phyloP scores from a whole-genome alignment of 2,888 invertebrate genomes.

The Lasioglossum calceatum region DNA sequence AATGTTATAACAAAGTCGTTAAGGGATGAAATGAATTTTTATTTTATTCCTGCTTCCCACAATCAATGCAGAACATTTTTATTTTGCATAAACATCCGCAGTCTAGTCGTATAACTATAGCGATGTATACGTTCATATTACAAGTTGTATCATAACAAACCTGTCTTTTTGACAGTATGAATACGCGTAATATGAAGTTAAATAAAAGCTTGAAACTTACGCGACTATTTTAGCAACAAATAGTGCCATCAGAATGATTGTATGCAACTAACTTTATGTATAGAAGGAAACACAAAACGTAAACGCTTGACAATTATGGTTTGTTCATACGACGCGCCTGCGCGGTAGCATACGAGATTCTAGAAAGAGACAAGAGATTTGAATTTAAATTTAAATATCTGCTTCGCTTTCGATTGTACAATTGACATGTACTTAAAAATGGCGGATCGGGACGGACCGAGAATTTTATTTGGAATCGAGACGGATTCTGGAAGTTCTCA shows the following conservation, averaged over 20 bases:
- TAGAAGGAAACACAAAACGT: neutral
- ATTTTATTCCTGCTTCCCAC: no score
- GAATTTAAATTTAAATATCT: neutral
- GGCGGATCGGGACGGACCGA: no score
- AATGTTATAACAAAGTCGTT: no score
- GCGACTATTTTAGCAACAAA: neutral
- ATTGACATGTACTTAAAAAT: neutral
- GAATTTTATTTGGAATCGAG: no score
- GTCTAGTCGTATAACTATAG: conserved; percentile 10
- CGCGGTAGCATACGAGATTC: neutral
- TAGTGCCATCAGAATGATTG: neutral
- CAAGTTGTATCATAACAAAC: conserved; percentile 26
- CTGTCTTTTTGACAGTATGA: neutral
- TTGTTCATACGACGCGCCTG: neutral
- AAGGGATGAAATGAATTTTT: no score
- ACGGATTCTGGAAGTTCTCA: neutral
- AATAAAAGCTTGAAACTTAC: neutral
- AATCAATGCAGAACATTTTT: neutral
- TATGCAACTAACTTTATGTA: neutral
- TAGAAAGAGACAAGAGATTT: neutral
- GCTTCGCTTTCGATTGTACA: neutral
- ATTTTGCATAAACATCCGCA: no score
- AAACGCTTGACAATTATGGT: neutral
- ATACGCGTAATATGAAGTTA: neutral
- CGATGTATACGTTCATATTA: neutral